Conservation (phyloP, 2,797 vertebrate genomes). For the Neomorphus geoffroyi region DNA sequence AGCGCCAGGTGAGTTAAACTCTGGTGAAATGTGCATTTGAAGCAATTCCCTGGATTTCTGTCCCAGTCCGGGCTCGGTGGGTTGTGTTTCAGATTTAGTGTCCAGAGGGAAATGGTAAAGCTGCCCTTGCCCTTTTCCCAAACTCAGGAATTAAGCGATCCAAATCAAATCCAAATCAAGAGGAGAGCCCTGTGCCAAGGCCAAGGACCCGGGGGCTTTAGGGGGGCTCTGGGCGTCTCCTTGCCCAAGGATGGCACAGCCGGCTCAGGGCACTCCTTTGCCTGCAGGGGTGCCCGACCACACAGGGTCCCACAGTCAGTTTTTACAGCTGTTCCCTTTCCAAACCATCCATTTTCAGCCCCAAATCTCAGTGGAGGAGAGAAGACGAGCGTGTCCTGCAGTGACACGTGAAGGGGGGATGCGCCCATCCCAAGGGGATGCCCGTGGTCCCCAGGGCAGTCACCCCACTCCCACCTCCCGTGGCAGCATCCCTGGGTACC, state of each 20-base stretch:
- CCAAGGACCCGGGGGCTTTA: not conserved
- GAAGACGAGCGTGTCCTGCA: rapidly evolving
- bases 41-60: not conserved
- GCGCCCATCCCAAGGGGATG: rapidly evolving
- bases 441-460: not conserved
- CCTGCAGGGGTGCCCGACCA: not conserved
- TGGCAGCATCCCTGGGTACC: not conserved
- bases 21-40: not conserved
- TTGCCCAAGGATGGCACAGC: not conserved
- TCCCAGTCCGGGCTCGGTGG: rapidly evolving
- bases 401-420: not conserved
- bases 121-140: not conserved
- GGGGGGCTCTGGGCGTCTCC: not conserved
- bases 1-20: not conserved
- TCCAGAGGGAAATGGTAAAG: not conserved
- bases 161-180: not conserved
- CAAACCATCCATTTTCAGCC: not conserved
- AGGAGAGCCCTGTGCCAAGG: not conserved
- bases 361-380: rapidly evolving
- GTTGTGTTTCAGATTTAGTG: not conserved
- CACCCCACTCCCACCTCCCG: not conserved
- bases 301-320: not conserved
- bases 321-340: not conserved
- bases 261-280: rapidly evolving
- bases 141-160: not conserved